Evolutionary conservation across 2,113 vertebrate species (phyloP), one percentile per base, ranked within the genome.

Genomic region (Piaya cayana): DNA sequence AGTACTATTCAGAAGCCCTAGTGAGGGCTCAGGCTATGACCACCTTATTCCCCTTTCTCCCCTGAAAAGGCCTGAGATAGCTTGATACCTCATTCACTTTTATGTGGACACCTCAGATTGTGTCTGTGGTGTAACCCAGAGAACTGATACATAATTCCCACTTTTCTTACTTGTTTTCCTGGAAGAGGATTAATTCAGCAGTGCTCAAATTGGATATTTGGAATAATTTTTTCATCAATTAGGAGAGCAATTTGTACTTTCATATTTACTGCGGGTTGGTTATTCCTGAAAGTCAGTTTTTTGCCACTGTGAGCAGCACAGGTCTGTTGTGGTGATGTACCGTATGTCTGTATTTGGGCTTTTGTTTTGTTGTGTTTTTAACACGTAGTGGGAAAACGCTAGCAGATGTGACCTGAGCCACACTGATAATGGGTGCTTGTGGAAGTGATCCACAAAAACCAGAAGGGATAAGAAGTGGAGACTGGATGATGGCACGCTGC

Each of bases 161-260:
- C 81, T 58, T 90, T 91, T 87, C 81, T 78, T 11, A 71, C 68
- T 64, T 47, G 70, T 83, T 88, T 95, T 85, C 59, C 74, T 89
- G 90, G 83, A 59, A 77, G 71, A 19, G 15, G 20, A 88, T 92
- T 74, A 39, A 21, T 76, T 79, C 70, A 45, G 55, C 76, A 15
- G 62, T 86, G 72, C 55, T 92, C 92, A 71, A 68, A 77, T 45
- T 63, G 7, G 53, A 55, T 49, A 59, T 76, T 72, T 93, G 82
- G 56, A 95, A 59, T 84, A 7, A 20, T 23, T 82, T 95, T 95
- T 92, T 76, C 34, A 20, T 79, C 29, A 34, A 90, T 64, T 93
- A 91, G 68, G 67, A 86, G 42, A 60, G 59, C 21, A 36, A 81
- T 90, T 83, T 93, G 62, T 82, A 91, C 64, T 65, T 87, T 76